phyloP scores from a whole-genome alignment of 2,888 invertebrate genomes.

The Sphinx pinastri region DNA sequence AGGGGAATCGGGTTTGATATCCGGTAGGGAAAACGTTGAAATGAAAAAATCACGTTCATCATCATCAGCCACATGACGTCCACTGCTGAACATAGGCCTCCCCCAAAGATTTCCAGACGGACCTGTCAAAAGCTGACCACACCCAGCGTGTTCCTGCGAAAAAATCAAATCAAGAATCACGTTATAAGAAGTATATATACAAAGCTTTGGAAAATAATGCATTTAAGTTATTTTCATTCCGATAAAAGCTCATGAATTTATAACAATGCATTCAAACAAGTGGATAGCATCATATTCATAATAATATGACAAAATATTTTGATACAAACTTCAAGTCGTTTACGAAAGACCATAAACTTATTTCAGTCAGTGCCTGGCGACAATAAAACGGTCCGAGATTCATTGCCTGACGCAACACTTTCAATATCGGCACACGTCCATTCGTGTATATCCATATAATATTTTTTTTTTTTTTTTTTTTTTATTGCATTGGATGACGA shows the following conservation, averaged over 20 bases:
- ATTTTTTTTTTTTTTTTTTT: not conserved
- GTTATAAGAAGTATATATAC: too few relatives aligned
- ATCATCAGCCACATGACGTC: too few relatives aligned
- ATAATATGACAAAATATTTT: not conserved
- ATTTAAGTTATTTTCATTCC: too few relatives aligned
- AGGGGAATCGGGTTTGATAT: constrained; percentile 9
- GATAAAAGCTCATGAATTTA: too few relatives aligned
- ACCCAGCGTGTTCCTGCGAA: too few relatives aligned
- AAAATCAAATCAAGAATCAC: too few relatives aligned
- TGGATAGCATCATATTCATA: too few relatives aligned
- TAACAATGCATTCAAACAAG: too few relatives aligned
- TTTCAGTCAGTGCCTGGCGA: not conserved
- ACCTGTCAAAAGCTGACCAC: too few relatives aligned
- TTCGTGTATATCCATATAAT: not conserved
- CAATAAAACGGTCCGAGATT: constrained; percentile 1
- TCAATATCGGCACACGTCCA: not conserved
- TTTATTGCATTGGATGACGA: not conserved
- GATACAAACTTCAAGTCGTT: not conserved
- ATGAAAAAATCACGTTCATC: not conserved
- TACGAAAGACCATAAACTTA: not conserved
- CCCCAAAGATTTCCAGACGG: too few relatives aligned
- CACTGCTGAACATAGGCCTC: too few relatives aligned
- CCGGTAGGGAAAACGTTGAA: constrained; percentile 5
- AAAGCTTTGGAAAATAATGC: too few relatives aligned
- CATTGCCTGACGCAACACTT: constrained; percentile 2